A percentile compares a stretch with the other conserved stretches of the same genome.
Evolutionary conservation across 2,888 invertebrate species (phyloP).

Genomic region (Crematogaster levior): DNA sequence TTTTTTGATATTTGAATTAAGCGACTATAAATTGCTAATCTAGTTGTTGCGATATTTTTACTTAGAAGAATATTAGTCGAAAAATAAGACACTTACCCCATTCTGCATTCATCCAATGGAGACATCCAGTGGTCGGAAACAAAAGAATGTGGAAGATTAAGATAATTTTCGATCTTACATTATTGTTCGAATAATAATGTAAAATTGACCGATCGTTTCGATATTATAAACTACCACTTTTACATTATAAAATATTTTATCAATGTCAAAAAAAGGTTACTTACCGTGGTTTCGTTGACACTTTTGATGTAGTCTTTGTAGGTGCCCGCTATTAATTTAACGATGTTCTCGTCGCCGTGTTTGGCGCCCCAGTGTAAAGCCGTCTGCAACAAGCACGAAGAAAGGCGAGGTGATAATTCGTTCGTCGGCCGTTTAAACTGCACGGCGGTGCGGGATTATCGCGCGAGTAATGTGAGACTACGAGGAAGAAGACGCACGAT

Average conservation of each 20-base stretch:
- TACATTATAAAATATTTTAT: neutral
- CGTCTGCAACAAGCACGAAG: slow-evolving; percentile 89
- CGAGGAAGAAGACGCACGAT: neutral
- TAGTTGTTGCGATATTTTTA: neutral
- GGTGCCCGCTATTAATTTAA: slow-evolving; percentile 96
- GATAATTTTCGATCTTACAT: neutral
- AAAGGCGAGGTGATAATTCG: slow-evolving; percentile 45
- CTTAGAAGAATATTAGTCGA: neutral
- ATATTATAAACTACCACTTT: neutral
- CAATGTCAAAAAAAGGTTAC: slow-evolving; percentile 72
- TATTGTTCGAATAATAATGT: neutral
- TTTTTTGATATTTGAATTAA: neutral
- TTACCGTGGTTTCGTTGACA: slow-evolving; percentile 95
- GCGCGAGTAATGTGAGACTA: slow-evolving; percentile 18
- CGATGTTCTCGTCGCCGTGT: slow-evolving; percentile 95
- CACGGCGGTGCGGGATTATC: slow-evolving; percentile 38
- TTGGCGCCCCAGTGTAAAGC: slow-evolving; percentile 99
- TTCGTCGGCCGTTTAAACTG: slow-evolving; percentile 50
- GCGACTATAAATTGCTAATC: neutral
- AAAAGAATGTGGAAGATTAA: slow-evolving; percentile 13
- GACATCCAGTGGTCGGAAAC: slow-evolving; percentile 43
- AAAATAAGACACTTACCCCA: slow-evolving; percentile 79
- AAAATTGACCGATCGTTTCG: slow-evolving; percentile 24
- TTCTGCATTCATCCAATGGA: slow-evolving; percentile 72
- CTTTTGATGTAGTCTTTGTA: slow-evolving; percentile 89